Conservation (phyloP, 1,140 invertebrate genomes). For the Magallana ariakensis region DNA sequence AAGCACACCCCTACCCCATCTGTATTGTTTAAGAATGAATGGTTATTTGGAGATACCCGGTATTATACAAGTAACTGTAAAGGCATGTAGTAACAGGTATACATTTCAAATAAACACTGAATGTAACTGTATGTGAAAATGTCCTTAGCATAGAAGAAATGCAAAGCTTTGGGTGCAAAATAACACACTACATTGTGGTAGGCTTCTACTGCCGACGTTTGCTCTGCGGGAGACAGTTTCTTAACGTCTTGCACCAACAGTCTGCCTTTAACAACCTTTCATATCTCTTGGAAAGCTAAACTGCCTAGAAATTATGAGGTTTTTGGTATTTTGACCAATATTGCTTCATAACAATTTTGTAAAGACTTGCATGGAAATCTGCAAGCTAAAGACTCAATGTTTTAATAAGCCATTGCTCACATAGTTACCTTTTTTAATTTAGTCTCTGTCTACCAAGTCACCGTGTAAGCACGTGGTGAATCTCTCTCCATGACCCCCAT, state of each 20-base stretch:
- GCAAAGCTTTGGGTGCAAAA: conserved; percentile 41
- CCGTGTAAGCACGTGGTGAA: background rate
- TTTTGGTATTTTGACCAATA: background rate
- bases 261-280: conserved; percentile 26
- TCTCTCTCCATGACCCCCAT: conserved; percentile 46
- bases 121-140: background rate
- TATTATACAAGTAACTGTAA: too few species aligned
- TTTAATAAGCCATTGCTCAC: background rate
- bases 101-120: too few species aligned
- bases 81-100: too few species aligned
- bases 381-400: background rate
- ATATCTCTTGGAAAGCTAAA: background rate
- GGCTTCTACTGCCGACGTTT: conserved; percentile 43
- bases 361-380: too few species aligned
- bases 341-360: too few species aligned
- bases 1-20: too few species aligned
- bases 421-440: background rate
- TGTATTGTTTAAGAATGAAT: too few species aligned
- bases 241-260: conserved; percentile 37
- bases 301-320: background rate
- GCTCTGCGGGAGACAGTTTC: conserved; percentile 44
- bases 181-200: conserved; percentile 43
- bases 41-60: too few species aligned
- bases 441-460: background rate
- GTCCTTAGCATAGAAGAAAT: conserved; percentile 40